These are phyloP conservation scores for Pyrrhosoma nymphula DNA, from an alignment of 2,888 invertebrate genomes.

Conservation along the genomic window DNA sequence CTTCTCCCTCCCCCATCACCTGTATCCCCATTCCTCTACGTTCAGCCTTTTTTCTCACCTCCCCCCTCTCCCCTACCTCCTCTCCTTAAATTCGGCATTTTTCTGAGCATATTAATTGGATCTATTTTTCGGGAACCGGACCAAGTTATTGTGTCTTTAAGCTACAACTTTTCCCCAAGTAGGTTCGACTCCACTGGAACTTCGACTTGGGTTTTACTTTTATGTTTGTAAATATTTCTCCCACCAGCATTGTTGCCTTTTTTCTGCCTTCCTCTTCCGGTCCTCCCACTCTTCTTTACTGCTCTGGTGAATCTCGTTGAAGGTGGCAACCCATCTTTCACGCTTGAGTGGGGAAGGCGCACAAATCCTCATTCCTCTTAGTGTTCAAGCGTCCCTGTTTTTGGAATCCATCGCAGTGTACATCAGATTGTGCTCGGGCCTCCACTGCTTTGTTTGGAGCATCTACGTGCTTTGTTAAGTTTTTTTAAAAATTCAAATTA, in stretches of 20 bases:
- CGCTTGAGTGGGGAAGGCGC: too few species aligned
- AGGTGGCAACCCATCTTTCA: too few species aligned
- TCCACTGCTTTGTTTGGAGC: too few species aligned
- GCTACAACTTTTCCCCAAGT: background rate
- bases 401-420: too few species aligned
- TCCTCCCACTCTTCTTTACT: background rate
- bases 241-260: background rate
- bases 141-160: background rate
- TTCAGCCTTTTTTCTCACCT: background rate
- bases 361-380: too few species aligned
- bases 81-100: constrained; percentile 1
- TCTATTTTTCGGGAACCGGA: background rate
- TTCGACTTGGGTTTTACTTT: background rate
- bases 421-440: too few species aligned
- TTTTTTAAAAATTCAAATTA: too few species aligned
- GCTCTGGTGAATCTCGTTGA: background rate
- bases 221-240: background rate
- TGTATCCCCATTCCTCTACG: background rate
- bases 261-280: background rate
- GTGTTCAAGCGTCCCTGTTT: too few species aligned
- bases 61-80: background rate
- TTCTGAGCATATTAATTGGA: background rate
- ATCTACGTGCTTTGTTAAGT: too few species aligned
- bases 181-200: background rate
- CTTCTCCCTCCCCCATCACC: background rate